Base-by-base conservation (phyloP, 2,888 invertebrate species). In the Willowsia nigromaculata region DNA sequence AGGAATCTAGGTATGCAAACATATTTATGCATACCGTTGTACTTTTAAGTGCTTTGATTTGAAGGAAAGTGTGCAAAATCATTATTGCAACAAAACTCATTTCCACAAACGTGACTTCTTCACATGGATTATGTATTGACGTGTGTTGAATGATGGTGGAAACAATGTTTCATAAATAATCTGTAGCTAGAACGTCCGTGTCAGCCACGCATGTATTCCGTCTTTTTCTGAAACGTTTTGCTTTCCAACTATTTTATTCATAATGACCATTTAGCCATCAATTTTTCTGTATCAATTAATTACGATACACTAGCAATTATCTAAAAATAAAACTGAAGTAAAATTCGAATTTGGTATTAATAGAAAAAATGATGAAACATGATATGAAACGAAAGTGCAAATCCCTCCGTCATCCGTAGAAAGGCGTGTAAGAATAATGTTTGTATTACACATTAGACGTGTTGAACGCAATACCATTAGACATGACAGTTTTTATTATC, bases 31-130 rank as follows among this genome's bases (percentile, higher is more conserved):
- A 13, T 2, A 15, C 50, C 6, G n/a, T 50, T n/a, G n/a, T 22
- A 56, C n/a, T 65, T 3, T 43, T 22, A 71, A 22, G 43, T 71
- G 40, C 27, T 65, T 37, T 65, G 7, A 7, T 50, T 76, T 53
- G n/a, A n/a, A n/a, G 53, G 33, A 59, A 37, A 74, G 9, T 15
- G 80, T 22, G 22, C 59, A 80, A 59, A 30, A 33, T 1, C 30
- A 11, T 15, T 40, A 33, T 40, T n/a, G 43, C 15, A 25, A 11
- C n/a, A 15, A 82, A n/a, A 18, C 68, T 30, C 47, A 68, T 83
- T 83, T 47, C 30, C 30, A 7, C 22, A 43, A 83, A 83, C 82
- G 82, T 83, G 82, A 83, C 82, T 83, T 65, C 33, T 59, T 25
- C 80, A 22, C 22, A 40, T 15, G 40, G 30, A 59, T 56, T 40